Base-by-base conservation (phyloP, 2,888 invertebrate genomes). In the Pseudococcus jackbeardsleyi region DNA sequence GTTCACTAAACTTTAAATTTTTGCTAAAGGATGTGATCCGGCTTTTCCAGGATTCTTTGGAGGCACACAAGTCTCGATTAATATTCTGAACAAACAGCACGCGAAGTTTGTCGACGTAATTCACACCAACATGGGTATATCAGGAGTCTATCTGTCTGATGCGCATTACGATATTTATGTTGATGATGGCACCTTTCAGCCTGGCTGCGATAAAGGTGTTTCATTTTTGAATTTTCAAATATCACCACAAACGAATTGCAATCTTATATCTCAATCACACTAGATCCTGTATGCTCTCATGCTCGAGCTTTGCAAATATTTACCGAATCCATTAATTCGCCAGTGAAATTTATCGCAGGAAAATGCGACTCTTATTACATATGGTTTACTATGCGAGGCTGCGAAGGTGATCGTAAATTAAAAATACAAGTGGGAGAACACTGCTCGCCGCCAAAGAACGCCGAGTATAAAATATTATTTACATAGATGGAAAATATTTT, bases 251-350 rank as follows among this genome's bases (percentile, higher is more conserved):
- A 9, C 42, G 9, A 8, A 42, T 3, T 8, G 0, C 5, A 3
- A 42, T 8, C 42, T 42, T 42, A 42, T 9, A 3, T 5, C 0
- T 42, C 42, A 42, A 42, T 42, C 42, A 42, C 42, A 42, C 42
- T 5, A 50, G 48, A 89, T 89, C 54, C 89, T 42, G 19, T 89
- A 89, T 94, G 94, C 90, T 93, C 93, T 90, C 94, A 95, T 90
- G 92, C 92, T 5, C 91, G 94, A 89, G 94, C 94, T 0, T 93
- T 94, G 0, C 90, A 90, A 0, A 94, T 93, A 90, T 94, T 91
- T 90, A 94, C 94, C 0, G 94, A 94, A 90, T 94, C 94, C 0
- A 93, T 94, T 68, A 91, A 88, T 5, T 92, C 92, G 0, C 90
- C 91, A 0, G 89, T 90, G 0, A 94, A 94, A 0, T 94, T 94